These are phyloP conservation scores for Tiphia femorata DNA, from an alignment of 2,888 invertebrate species.

Conservation along the genomic window DNA sequence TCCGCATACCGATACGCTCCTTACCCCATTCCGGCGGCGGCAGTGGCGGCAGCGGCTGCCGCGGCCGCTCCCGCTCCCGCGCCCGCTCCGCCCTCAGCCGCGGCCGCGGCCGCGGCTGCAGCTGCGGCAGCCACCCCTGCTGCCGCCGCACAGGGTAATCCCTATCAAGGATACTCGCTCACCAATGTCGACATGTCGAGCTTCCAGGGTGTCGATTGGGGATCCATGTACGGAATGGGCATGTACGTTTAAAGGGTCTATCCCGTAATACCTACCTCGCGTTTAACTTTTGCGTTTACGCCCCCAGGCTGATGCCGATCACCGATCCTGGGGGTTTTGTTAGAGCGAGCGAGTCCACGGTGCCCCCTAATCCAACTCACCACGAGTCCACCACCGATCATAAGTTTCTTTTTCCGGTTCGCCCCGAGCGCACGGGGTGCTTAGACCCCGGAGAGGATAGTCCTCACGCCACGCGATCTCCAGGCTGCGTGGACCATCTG, in stretches of 20 bases:
- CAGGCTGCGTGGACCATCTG: no score
- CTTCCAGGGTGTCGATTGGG: constrained; percentile 93
- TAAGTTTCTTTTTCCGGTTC: no score
- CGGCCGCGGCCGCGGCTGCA: constrained; percentile 64
- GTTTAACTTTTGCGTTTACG: no score
- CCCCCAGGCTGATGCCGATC: no score
- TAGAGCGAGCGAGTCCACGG: no score
- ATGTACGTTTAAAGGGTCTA: constrained; percentile 94
- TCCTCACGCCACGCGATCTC: no score
- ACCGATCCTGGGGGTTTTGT: no score
- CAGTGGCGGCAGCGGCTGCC: constrained; percentile 63
- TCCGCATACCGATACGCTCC: constrained; percentile 65
- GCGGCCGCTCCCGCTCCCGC: constrained; percentile 71
- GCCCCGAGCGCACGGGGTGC: no score
- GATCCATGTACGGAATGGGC: constrained; percentile 91
- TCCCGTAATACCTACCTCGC: no score
- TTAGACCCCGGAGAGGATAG: no score
- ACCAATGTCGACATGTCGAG: constrained; percentile 93
- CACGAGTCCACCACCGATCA: no score
- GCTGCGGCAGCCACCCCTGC: constrained; percentile 74
- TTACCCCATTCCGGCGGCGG: constrained; percentile 62
- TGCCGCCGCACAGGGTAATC: constrained; percentile 77
- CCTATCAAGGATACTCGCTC: constrained; percentile 83
- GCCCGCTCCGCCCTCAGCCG: constrained; percentile 73
- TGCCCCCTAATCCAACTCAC: no score